Evolutionary conservation across 1,140 invertebrate genomes (phyloP).

Genomic region (Eufriesea mexicana): DNA sequence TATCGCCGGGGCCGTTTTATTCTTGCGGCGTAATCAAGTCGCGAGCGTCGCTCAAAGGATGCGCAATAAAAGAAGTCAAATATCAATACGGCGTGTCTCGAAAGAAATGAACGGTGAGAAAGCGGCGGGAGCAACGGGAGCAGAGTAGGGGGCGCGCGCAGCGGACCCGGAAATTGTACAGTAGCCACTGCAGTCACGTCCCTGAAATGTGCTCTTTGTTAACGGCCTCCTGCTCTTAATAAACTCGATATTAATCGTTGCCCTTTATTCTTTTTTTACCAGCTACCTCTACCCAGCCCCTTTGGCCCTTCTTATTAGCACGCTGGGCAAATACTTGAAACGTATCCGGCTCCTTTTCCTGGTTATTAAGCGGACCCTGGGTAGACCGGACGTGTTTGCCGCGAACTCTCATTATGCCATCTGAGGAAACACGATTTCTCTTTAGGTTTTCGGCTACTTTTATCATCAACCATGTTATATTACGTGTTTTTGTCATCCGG

Average conservation of each 20-base stretch:
- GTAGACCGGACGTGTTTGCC: slow-evolving; percentile 26
- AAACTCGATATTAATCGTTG: slow-evolving; percentile 50
- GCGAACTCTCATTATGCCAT: slow-evolving; percentile 35
- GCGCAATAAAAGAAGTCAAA: slow-evolving; percentile 46
- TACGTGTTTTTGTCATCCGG: too few relatives aligned
- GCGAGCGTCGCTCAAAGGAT: slow-evolving; percentile 36
- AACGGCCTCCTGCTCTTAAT: slow-evolving; percentile 29
- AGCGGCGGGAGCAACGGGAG: not conserved
- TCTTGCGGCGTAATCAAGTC: slow-evolving; percentile 45
- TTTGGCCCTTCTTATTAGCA: slow-evolving; percentile 47
- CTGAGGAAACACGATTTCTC: slow-evolving; percentile 1
- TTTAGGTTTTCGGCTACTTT: too few relatives aligned
- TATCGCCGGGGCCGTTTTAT: slow-evolving; percentile 41
- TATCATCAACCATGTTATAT: too few relatives aligned
- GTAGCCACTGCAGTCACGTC: slow-evolving; percentile 23
- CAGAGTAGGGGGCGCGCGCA: not conserved
- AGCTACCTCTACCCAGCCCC: not conserved
- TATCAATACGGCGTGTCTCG: slow-evolving; percentile 44
- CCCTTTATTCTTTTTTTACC: not conserved
- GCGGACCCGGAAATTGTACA: slow-evolving; percentile 29
- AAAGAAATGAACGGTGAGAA: slow-evolving; percentile 42
- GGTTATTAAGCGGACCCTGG: slow-evolving; percentile 25
- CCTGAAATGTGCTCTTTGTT: slow-evolving; percentile 28
- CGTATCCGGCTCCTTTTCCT: slow-evolving; percentile 34
- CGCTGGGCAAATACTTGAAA: slow-evolving; percentile 41